Base-by-base conservation (phyloP, 1,140 invertebrate species). In the Sycobia sp. region DNA sequence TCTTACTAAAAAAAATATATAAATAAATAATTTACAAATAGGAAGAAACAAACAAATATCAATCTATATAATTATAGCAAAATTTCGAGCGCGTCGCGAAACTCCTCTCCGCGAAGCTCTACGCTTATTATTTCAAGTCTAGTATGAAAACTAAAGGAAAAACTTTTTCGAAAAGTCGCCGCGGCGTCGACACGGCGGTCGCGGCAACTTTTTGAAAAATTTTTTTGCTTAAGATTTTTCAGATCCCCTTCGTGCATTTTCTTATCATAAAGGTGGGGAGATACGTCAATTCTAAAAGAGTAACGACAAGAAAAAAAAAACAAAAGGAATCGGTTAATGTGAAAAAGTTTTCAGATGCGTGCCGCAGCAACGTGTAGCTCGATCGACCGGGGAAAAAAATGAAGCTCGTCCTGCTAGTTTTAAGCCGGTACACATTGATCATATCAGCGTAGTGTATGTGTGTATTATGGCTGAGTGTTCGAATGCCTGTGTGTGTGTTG, bases 211-310 rank as follows among this genome's bases (percentile, higher is more conserved):
- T 20, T 56, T 44, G 18, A 39, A 39, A 44, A 44, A 43, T 16
- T 44, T 55, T 32, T 43, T 29, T 20, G 29, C n/a, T 18, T 59
- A 51, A 60, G 46, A 60, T 39, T 16, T 38, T 53, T 44, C 46
- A 44, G 20, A 18, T 53, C 58, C 58, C 58, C 18, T n/a, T n/a
- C n/a, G n/a, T n/a, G n/a, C n/a, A n/a, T n/a, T n/a, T n/a, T n/a
- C n/a, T n/a, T n/a, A n/a, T n/a, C n/a, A n/a, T n/a, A n/a, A n/a
- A n/a, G 43, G 23, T n/a, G 36, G 49, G 36, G 38, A 60, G 47
- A 38, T 53, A 60, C 47, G 58, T 61, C 58, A 53, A 61, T 50
- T n/a, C 25, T 59, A 59, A 49, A 57, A 59, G 32, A 46, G 43
- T 38, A 27, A 49, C 5, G 22, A 23, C n/a, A 54, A 10, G 5